Conservation (phyloP, 1,140 invertebrate species). For the Drosophila eugracilis region DNA sequence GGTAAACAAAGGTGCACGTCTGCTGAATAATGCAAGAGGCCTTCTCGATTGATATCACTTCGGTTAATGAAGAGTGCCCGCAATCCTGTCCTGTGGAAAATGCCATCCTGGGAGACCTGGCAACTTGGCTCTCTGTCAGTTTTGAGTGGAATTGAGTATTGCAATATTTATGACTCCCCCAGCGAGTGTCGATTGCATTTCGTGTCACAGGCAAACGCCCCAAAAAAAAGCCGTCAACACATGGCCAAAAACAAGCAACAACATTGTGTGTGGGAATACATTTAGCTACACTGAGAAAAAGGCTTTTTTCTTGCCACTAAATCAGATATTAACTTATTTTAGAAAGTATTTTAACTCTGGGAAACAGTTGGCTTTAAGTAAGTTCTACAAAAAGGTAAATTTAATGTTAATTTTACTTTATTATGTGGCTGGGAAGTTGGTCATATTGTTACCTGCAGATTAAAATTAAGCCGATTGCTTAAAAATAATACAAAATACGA, state of each 20-base stretch:
- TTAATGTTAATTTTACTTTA: no score
- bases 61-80: conserved; percentile 22
- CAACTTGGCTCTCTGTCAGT: conserved; percentile 2
- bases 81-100: conserved; percentile 2
- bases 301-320: no score
- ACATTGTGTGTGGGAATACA: conserved; percentile 10
- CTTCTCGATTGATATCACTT: conserved; percentile 24
- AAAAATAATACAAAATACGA: no score
- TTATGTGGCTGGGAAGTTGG: no score
- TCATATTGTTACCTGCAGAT: no score
- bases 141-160: conserved; percentile 30
- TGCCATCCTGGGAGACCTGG: conserved; percentile 15
- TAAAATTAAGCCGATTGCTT: no score
- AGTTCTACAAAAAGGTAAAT: no score
- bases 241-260: conserved; percentile 9
- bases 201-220: conserved; percentile 4
- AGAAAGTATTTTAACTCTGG: no score
- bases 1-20: conserved; percentile 11
- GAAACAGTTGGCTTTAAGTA: no score
- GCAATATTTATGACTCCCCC: conserved; percentile 40
- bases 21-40: conserved; percentile 22
- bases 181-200: conserved; percentile 25
- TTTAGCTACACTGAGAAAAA: background rate
- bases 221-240: background rate
- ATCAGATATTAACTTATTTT: no score